Base-by-base conservation (phyloP, 1,140 invertebrate species). In the Drosophila jambulina region DNA sequence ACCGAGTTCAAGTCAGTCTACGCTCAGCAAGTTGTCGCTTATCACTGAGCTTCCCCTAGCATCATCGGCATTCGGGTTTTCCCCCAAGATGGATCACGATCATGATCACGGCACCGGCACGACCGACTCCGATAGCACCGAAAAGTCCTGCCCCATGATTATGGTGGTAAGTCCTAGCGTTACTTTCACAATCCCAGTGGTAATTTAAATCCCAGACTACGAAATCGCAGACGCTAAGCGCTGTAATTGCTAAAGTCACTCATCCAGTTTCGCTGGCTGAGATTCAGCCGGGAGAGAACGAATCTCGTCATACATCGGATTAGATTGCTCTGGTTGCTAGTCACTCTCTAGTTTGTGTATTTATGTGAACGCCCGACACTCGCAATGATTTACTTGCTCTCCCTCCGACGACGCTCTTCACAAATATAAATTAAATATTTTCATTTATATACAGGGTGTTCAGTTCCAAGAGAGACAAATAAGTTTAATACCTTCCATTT, bases 1-100 rank as follows among this genome's bases (percentile, higher is more conserved):
- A 63, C 19, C 40, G 54, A 38, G 62, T 43, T 65, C n/a, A 57
- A 71, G 70, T 59, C 78, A 90, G 82, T 90, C 75, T 64, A 53
- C 78, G 78, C 53, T 70, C 67, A 78, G 62, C 84, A 81, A 79
- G 70, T 43, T 60, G 46, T 56, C 43, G 45, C 60, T 77, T 74
- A 78, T 90, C 74, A 70, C 45, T 53, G 49, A 48, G 42, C 36
- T 61, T 45, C 48, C 23, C 23, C 9, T 17, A 5, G 21, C 29
- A 56, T 29, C 25, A 29, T 46, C 40, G 40, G 21, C 23, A 60
- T 40, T 64, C 43, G 97, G 97, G 32, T 56, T 38, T 62, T 49
- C 42, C 80, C 7, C 15, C 43, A 21, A 71, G 32, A 86, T 79
- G 70, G 82, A 81, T 56, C 82, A 85, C 46, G 29, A 71, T 54